A percentile compares a stretch with the other conserved stretches of the same genome.
These are phyloP conservation scores for Ammospiza nelsoni DNA, from an alignment of 2,113 vertebrate species.

Conservation along the genomic window DNA sequence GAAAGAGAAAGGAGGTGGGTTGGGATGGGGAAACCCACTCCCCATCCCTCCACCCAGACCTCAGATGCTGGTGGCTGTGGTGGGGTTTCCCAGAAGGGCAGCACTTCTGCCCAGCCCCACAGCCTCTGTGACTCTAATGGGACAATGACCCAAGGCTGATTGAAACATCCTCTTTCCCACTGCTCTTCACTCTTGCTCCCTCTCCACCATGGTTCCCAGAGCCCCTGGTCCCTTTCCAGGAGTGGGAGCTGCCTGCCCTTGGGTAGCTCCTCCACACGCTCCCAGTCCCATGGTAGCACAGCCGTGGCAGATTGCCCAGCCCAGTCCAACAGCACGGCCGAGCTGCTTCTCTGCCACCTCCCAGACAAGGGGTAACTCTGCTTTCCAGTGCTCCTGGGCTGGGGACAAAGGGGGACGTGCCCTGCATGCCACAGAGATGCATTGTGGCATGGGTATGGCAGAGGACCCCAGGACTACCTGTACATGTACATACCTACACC, in stretches of 20 bases:
- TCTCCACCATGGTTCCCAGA: not conserved
- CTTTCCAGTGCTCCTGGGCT: accelerated
- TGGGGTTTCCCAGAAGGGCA: not conserved
- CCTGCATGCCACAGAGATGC: accelerated
- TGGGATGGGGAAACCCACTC: not conserved
- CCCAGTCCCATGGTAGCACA: not conserved
- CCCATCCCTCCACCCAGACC: not conserved
- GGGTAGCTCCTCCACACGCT: not conserved
- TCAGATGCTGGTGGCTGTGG: not conserved
- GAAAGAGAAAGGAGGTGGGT: not conserved
- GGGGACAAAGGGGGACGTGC: not conserved
- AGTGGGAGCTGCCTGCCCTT: not conserved
- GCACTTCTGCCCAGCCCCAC: not conserved
- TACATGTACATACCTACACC: too few relatives aligned
- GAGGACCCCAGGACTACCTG: not conserved
- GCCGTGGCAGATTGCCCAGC: not conserved
- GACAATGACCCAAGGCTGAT: not conserved
- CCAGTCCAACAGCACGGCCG: accelerated
- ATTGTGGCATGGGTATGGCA: not conserved
- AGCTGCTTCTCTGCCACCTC: accelerated
- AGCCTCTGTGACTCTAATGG: accelerated
- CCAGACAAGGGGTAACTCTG: not conserved
- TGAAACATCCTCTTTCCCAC: not conserved
- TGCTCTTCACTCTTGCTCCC: not conserved
- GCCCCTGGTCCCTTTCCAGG: not conserved